phyloP scores from a whole-genome alignment of 2,888 invertebrate species.

The Gibbula magus region DNA sequence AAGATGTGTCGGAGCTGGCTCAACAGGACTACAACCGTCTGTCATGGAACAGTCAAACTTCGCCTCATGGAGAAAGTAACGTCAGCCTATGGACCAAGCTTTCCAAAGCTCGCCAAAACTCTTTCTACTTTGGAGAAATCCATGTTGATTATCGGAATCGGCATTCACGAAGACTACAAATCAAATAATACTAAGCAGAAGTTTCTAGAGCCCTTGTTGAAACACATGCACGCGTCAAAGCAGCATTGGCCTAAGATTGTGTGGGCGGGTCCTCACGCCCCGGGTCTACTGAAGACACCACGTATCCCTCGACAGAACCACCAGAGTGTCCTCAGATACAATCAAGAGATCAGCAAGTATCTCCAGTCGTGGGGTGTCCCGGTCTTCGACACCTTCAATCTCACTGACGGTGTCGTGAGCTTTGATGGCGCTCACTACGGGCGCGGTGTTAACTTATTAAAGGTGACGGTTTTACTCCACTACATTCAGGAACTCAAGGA shows the following conservation, averaged over 20 bases:
- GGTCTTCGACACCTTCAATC: constrained; percentile 35
- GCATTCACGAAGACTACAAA: constrained; percentile 36
- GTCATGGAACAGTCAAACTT: constrained; percentile 26
- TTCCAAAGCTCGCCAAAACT: neutral
- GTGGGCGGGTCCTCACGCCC: constrained; percentile 37
- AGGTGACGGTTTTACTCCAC: constrained; percentile 31
- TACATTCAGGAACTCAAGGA: constrained; percentile 30
- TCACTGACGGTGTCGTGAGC: constrained; percentile 39
- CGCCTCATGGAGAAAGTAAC: constrained; percentile 27
- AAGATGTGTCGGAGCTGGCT: constrained; percentile 26
- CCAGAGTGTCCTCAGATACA: constrained; percentile 31
- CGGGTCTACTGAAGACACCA: constrained; percentile 40
- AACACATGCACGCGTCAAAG: neutral
- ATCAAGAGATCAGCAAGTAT: constrained; percentile 13
- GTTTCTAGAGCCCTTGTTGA: constrained; percentile 26
- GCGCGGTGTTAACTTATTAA: constrained; percentile 35
- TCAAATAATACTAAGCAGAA: neutral
- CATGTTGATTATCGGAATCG: constrained; percentile 34
- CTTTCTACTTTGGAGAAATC: constrained; percentile 21
- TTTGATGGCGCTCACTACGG: constrained; percentile 43
- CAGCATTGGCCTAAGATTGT: constrained; percentile 32
- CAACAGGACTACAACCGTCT: neutral
- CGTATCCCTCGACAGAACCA: constrained; percentile 32
- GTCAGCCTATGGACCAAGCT: neutral
- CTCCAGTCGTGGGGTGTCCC: constrained; percentile 25